Evolutionary conservation across 1,140 invertebrate species (phyloP), one percentile per base, ranked within the genome.

Genomic region (Alviniconcha marisindica): DNA sequence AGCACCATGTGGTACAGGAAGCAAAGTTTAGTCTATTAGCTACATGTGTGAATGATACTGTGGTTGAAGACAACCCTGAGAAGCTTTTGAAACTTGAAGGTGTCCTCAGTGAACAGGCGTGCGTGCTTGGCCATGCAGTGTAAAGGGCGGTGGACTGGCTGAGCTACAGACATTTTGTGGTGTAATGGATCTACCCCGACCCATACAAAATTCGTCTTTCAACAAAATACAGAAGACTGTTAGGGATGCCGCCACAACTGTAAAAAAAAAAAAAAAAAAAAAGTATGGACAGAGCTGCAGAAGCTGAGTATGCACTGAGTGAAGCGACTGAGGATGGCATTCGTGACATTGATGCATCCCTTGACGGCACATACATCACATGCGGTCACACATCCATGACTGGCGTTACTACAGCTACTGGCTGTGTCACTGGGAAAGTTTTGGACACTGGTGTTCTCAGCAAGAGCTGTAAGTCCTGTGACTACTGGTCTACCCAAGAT

Each of bases 111-210:
- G 5, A 66, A 66, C 28, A 66, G 63, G 31, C 63, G 63, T 4
- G 63, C 63, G 1, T 28, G 28, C 15, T 33, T 66, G 2, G 63
- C 63, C 31, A 66, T 66, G 63, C 63, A 28, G 28, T 66, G 63
- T 66, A 33, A n/a, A 14, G 3, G 63, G 63, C 3, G 63, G 63
- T 5, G 63, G 31, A 12, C 28, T 66, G 2, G 63, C 63, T 2
- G 63, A 66, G 31, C 63, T 66, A 31, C 63, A 66, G 33, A 66
- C 63, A 31, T 66, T 66, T 15, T 66, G 63, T 66, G 63, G 63
- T 15, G 28, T 66, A 3, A 28, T 66, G 63, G 33, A 66, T 15
- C 28, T 66, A 12, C 63, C 63, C 21, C 63, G 7, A 5, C 63
- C 63, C 2, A 15, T 66, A 15, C n/a, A 33, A 33, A 66, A 66